These are phyloP conservation scores for Cynaeus angustus DNA, from an alignment of 2,888 invertebrate genomes.

Conservation along the genomic window DNA sequence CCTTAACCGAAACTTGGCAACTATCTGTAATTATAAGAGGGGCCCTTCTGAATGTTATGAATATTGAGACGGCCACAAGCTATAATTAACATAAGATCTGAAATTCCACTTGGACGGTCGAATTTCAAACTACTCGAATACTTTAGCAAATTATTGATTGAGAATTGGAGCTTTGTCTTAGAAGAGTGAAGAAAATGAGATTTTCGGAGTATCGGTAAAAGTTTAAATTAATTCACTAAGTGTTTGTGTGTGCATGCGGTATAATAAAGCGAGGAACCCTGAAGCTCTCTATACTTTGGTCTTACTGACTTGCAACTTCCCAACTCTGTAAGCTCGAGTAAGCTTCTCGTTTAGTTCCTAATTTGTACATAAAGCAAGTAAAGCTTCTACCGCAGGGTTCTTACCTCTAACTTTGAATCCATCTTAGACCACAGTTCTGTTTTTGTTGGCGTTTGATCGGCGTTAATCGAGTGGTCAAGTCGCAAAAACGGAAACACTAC, in stretches of 20 bases:
- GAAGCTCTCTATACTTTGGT: constrained; percentile 63
- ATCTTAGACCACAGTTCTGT: constrained; percentile 55
- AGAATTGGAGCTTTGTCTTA: constrained; percentile 12
- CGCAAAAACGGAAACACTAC: background rate
- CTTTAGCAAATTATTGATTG: constrained; percentile 32
- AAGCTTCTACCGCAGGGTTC: constrained; percentile 62
- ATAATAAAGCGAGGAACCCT: constrained; percentile 60
- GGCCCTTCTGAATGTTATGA: constrained; percentile 65
- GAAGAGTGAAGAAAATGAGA: background rate
- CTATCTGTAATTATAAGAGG: constrained; percentile 66
- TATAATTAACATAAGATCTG: constrained; percentile 69
- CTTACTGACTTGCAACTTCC: constrained; percentile 65
- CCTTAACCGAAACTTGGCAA: constrained; percentile 61
- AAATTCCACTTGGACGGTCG: constrained; percentile 56
- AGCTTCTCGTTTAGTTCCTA: constrained; percentile 66
- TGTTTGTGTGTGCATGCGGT: constrained; percentile 60
- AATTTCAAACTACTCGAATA: constrained; percentile 33
- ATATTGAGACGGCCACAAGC: constrained; percentile 69
- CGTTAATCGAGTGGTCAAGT: constrained; percentile 2
- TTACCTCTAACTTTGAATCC: constrained; percentile 61
- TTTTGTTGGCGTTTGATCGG: constrained; percentile 30
- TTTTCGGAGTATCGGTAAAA: constrained; percentile 12
- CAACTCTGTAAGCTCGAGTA: constrained; percentile 65
- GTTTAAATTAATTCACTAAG: constrained; percentile 64
- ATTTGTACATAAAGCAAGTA: constrained; percentile 66